phyloP scores from a whole-genome alignment of 2,113 vertebrate genomes.

The Hippocampus guttulatus region DNA sequence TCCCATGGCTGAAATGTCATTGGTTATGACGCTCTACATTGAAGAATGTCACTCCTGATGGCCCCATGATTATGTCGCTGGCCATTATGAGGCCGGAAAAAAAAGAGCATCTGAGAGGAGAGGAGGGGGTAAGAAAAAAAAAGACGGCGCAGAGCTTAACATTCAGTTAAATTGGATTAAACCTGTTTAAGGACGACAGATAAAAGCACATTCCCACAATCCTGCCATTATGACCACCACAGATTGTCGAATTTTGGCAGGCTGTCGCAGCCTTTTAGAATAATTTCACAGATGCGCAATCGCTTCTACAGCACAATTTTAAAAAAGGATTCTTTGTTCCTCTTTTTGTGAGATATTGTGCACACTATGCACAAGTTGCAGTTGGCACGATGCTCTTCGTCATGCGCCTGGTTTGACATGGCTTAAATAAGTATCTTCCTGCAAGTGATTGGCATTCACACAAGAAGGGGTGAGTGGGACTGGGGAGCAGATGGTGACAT shows the following conservation, averaged over 20 bases:
- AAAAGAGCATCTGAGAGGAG: constrained; percentile 67
- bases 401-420: constrained; percentile 70
- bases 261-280: neutral
- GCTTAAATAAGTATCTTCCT: constrained; percentile 78
- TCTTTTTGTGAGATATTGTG: neutral
- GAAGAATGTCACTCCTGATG: constrained; percentile 98
- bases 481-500: constrained; percentile 99
- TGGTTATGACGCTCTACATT: constrained; percentile 98
- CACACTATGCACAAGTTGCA: constrained; percentile 27
- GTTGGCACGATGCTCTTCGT: constrained; percentile 55
- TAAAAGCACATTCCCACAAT: constrained; percentile 15
- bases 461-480: constrained; percentile 82
- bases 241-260: constrained; percentile 1
- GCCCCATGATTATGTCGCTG: constrained; percentile 90
- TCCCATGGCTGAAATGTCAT: constrained; percentile 99
- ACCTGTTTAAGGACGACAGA: constrained; percentile 19
- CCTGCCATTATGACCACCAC: neutral
- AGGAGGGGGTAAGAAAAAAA: constrained; percentile 14
- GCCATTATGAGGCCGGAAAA: constrained; percentile 90
- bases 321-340: neutral
- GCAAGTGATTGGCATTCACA: constrained; percentile 77
- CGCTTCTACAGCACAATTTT: neutral
- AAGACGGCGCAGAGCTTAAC: neutral
- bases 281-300: neutral
- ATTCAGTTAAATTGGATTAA: constrained; percentile 14